A percentile compares a stretch with the other conserved stretches of the same genome.
phyloP scores from a whole-genome alignment of 2,113 vertebrate species.

The Nannobrachium achirus region DNA sequence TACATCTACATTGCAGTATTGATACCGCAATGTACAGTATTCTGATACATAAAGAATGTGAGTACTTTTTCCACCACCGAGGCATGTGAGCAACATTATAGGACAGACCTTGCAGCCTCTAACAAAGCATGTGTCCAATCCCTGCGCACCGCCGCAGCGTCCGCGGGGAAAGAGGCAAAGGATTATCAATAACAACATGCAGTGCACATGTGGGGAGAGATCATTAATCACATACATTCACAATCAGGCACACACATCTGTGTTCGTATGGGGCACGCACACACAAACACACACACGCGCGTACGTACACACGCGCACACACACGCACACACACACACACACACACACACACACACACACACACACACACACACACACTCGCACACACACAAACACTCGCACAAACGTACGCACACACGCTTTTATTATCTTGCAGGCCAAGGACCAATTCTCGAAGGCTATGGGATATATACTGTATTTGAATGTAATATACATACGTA shows the following conservation, averaged over 20 bases:
- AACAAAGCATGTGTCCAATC: conserved; percentile 29
- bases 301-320: neutral
- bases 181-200: conserved; percentile 52
- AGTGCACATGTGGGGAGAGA: conserved; percentile 35
- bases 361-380: no score
- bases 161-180: conserved; percentile 15
- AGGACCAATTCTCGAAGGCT: no score
- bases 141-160: conserved; percentile 13
- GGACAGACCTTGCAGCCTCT: conserved; percentile 8
- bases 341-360: neutral
- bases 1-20: no score
- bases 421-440: neutral
- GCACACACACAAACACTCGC: no score
- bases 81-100: conserved; percentile 26
- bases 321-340: neutral
- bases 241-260: conserved; percentile 5
- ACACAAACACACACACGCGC: conserved; percentile 4
- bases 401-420: neutral
- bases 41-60: no score
- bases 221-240: conserved; percentile 33
- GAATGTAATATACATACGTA: no score
- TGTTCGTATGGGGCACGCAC: conserved; percentile 24
- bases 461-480: no score
- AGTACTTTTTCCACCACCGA: no score
- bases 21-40: no score